Evolutionary conservation across 2,113 vertebrate species (phyloP), one percentile per base, ranked within the genome.

Genomic region (Hippocampus mohnikei): DNA sequence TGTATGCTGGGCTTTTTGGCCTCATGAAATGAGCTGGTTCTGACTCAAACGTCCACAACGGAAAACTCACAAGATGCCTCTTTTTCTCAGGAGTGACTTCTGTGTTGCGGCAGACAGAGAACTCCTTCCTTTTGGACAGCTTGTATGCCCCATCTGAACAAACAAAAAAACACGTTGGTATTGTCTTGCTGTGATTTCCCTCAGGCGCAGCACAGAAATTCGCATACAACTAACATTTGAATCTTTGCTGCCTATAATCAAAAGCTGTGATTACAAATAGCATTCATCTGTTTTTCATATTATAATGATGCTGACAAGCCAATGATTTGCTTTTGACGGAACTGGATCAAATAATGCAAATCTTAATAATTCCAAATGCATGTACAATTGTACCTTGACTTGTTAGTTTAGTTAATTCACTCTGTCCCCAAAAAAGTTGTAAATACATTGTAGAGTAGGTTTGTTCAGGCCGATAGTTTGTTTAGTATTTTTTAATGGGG

Each of bases 51-150:
- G 18, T 70, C 42, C 1, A 52, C 25, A 23, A 23, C 21, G 3
- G 13, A 46, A 70, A 72, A 79, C 92, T 93, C 84, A 93, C 92
- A 86, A 85, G 13, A 70, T 27, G 42, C 69, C 74, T 68, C 83
- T 91, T 74, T 88, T 93, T 71, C 91, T 89, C 77, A 91, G 85
- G 73, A 93, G 77, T 0, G 88, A 80, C 65, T 91, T 93, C 23
- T 87, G 89, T 33, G 92, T 93, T 23, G 88, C 91, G 59, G 87
- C 85, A 29, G 91, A 92, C 67, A 92, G 81, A 55, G 59, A 84
- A 18, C 68, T 74, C 75, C 75, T 86, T 46, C 74, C 42, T 78
- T 66, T 71, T 48, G 61, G 21, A 8, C 1, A 65, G 3, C 46
- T 74, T 1, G 58, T 20, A 27, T 71, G 7, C 8, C 70, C 84